Evolutionary conservation across 2,888 invertebrate species (phyloP).

Genomic region (Plagodis dolabraria): DNA sequence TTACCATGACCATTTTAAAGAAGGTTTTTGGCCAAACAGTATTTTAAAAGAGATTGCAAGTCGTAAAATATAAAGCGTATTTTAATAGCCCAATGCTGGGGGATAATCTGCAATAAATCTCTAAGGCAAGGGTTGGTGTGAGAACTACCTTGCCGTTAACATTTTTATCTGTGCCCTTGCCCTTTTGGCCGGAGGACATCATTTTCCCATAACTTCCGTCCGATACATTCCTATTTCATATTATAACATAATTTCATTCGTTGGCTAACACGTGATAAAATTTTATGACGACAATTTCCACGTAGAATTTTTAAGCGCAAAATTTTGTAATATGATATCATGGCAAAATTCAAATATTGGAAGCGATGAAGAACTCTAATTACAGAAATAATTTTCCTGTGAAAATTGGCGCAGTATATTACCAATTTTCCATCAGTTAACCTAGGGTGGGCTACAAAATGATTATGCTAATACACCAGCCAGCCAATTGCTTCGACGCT

Average conservation of each 20-base stretch:
- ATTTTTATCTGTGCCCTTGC: slow-evolving; percentile 58
- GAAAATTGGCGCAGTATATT: slow-evolving; percentile 38
- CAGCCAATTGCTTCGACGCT: slow-evolving; percentile 62
- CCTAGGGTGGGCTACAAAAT: slow-evolving; percentile 56
- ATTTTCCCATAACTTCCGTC: slow-evolving; percentile 50
- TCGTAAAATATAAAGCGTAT: slow-evolving; percentile 52
- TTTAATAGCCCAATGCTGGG: slow-evolving; percentile 53
- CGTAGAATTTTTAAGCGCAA: too few species aligned
- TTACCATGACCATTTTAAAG: slow-evolving; percentile 26
- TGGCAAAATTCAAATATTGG: slow-evolving; percentile 1
- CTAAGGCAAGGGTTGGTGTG: slow-evolving; percentile 52
- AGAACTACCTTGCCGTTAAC: slow-evolving; percentile 60
- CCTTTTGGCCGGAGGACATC: slow-evolving; percentile 51
- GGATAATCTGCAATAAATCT: slow-evolving; percentile 60
- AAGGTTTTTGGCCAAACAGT: slow-evolving; percentile 32
- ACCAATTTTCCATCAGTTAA: slow-evolving; percentile 66
- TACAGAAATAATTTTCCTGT: slow-evolving; percentile 29
- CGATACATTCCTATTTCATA: slow-evolving; percentile 39
- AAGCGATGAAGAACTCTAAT: slow-evolving; percentile 17
- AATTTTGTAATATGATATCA: background rate
- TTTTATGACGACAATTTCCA: slow-evolving; percentile 9
- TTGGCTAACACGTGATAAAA: slow-evolving; percentile 21
- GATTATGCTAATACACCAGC: slow-evolving; percentile 69
- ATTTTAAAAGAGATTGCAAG: slow-evolving; percentile 45
- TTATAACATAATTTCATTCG: slow-evolving; percentile 46